Conservation (phyloP, 2,113 vertebrate species). For the Oncorhynchus gorbuscha region DNA sequence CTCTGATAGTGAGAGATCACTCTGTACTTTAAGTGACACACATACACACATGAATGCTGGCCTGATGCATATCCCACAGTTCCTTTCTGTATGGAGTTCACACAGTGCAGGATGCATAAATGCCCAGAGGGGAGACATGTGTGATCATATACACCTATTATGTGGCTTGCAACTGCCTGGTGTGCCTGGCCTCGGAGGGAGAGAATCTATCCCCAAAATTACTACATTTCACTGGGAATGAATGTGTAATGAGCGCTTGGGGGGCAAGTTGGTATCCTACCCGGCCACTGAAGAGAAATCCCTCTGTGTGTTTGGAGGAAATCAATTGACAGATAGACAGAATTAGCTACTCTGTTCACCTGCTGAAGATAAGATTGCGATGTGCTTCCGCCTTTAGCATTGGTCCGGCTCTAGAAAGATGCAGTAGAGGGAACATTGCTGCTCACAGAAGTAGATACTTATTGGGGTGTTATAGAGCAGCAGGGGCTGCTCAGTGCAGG, state of each 20-base stretch:
- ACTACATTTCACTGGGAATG: slow-evolving; percentile 14
- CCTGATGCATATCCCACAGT: too few species aligned
- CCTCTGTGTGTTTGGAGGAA: slow-evolving; percentile 19
- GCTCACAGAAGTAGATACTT: too few species aligned
- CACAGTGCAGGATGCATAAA: not conserved
- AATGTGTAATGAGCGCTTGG: slow-evolving; percentile 21
- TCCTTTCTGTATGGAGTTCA: too few species aligned
- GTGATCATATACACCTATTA: too few species aligned
- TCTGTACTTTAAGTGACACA: too few species aligned
- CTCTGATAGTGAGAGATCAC: too few species aligned
- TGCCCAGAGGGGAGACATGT: too few species aligned
- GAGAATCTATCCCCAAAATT: not conserved
- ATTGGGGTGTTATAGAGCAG: too few species aligned
- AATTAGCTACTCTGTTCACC: slow-evolving; percentile 22
- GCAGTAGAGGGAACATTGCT: too few species aligned
- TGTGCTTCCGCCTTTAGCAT: not conserved
- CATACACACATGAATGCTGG: too few species aligned
- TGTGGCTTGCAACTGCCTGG: not conserved
- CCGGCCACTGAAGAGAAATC: slow-evolving; percentile 13
- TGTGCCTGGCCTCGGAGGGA: not conserved
- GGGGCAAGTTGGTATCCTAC: slow-evolving; percentile 4
- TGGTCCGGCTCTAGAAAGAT: too few species aligned
- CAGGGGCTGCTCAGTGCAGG: too few species aligned
- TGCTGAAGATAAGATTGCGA: not conserved
- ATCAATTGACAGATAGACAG: slow-evolving; percentile 25